These are phyloP conservation scores for Mola mola DNA, from an alignment of 2,113 vertebrate species.

Conservation along the genomic window DNA sequence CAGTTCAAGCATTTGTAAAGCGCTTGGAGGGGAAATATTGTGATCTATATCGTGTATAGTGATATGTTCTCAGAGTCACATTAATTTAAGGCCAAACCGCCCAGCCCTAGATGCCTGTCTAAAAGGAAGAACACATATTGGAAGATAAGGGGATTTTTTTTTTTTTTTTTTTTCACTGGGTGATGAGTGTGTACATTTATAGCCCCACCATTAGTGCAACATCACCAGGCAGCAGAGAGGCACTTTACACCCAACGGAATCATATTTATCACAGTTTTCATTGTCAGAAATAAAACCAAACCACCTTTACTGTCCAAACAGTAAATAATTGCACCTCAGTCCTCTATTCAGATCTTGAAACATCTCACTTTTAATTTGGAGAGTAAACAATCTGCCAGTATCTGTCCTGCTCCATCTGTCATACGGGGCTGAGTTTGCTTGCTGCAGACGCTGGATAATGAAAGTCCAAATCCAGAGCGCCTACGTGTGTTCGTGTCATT, in stretches of 20 bases:
- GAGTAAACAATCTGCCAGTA: constrained; percentile 38
- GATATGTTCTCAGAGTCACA: too few species aligned
- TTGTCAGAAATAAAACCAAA: constrained; percentile 1
- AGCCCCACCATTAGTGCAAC: neutral
- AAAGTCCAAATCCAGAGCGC: constrained; percentile 25
- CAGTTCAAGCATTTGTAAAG: too few species aligned
- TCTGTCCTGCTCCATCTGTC: neutral
- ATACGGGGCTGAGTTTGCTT: constrained; percentile 26
- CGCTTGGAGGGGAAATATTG: too few species aligned
- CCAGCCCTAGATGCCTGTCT: too few species aligned
- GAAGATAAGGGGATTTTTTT: too few species aligned
- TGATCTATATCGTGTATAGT: too few species aligned
- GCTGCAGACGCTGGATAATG: constrained; percentile 34
- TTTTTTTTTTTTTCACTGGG: too few species aligned
- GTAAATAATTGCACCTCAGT: constrained; percentile 29
- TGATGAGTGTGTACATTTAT: constrained; percentile 4
- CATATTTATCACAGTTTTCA: constrained; percentile 10
- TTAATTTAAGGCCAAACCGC: too few species aligned
- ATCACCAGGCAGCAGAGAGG: constrained; percentile 11
- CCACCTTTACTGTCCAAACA: constrained; percentile 10
- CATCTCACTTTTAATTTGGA: constrained; percentile 49
- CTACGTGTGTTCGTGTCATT: constrained; percentile 15
- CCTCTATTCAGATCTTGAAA: constrained; percentile 40
- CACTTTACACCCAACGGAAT: neutral
- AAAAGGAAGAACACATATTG: too few species aligned